phyloP scores from a whole-genome alignment of 2,797 vertebrate species.

The Apogon talboti region DNA sequence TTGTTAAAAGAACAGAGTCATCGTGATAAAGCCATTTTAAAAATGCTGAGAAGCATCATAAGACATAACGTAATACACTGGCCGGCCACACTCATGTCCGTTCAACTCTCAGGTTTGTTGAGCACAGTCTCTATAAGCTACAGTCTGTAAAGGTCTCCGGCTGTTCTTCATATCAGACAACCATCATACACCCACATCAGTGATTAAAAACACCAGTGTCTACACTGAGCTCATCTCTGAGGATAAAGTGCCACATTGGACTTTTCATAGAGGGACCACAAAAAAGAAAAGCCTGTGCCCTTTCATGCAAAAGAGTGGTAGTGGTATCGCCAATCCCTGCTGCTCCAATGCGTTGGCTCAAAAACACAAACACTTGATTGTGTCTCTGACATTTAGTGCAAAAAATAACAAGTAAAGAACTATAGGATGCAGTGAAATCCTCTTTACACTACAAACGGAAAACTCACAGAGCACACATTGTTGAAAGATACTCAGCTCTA shows the following conservation, averaged over 20 bases:
- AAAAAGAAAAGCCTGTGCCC: conserved; percentile 64
- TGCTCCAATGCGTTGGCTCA: conserved; percentile 60
- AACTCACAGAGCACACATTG: conserved; percentile 42
- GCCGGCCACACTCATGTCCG: conserved; percentile 42
- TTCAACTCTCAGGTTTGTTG: conserved; percentile 70
- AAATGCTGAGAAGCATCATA: conserved; percentile 74
- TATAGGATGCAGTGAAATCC: conserved; percentile 59
- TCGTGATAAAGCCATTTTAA: conserved; percentile 63
- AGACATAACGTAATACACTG: conserved; percentile 54
- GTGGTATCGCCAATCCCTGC: conserved; percentile 70
- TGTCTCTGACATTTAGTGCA: conserved; percentile 83
- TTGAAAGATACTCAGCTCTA: conserved; percentile 32
- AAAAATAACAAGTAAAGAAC: conserved; percentile 70
- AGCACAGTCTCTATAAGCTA: conserved; percentile 47
- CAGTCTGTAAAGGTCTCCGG: conserved; percentile 70
- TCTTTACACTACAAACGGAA: conserved; percentile 54
- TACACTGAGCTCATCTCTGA: conserved; percentile 58
- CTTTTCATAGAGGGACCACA: conserved; percentile 52
- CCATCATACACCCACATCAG: conserved; percentile 72
- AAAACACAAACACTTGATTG: conserved; percentile 79
- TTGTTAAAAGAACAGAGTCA: conserved; percentile 53
- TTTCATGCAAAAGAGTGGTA: conserved; percentile 73
- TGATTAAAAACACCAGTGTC: conserved; percentile 39
- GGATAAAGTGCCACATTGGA: conserved; percentile 78
- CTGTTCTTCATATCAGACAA: conserved; percentile 58